Base-by-base conservation (phyloP, 2,888 invertebrate species). In the Bimastos eiseni region DNA sequence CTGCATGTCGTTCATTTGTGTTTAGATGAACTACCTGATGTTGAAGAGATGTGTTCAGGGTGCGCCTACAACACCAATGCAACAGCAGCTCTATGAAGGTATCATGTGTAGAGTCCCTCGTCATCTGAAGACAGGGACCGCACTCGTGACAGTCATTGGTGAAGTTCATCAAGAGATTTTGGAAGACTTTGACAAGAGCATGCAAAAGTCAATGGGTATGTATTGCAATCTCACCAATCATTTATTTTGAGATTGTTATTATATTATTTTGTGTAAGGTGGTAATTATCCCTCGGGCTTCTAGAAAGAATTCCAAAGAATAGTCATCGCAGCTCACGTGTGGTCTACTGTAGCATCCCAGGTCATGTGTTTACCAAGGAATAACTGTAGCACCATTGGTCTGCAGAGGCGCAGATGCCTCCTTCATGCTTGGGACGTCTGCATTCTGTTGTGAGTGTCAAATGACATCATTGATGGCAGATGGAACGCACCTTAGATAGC, bases 161-260 rank as follows among this genome's bases (percentile, higher is more conserved):
- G 93, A 91, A 83, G 93, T 95, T 33, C 94, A 95, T 91, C 92
- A 93, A 83, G 95, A 95, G 92, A 93, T 95, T 89, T 93, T 93
- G 90, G 92, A 91, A 89, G 94, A 95, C 92, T 95, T 93, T 91
- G 93, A 93, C 33, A 91, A 93, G 70, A 95, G 95, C 93, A 95
- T 95, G 94, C 95, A 94, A 90, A 94, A 94, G 92, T 95, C 95
- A 15, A 94, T 94, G 94, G 94, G 95, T 95, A 92, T 91, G 44
- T 55, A 34, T 1, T 89, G 55, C 38, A 34, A 37, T 30, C 1
- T 17, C 70, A n/a, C 37, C 41, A 17, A 44, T 44, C 2, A 44
- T 11, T 44, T 44, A 19, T 44, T 44, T 15, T 13, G 19, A 19
- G 19, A 17, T 44, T 44, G 3, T 44, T 19, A 19, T 19, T 19